phyloP scores from a whole-genome alignment of 2,797 vertebrate species.

The Rhodeus uyekii region DNA sequence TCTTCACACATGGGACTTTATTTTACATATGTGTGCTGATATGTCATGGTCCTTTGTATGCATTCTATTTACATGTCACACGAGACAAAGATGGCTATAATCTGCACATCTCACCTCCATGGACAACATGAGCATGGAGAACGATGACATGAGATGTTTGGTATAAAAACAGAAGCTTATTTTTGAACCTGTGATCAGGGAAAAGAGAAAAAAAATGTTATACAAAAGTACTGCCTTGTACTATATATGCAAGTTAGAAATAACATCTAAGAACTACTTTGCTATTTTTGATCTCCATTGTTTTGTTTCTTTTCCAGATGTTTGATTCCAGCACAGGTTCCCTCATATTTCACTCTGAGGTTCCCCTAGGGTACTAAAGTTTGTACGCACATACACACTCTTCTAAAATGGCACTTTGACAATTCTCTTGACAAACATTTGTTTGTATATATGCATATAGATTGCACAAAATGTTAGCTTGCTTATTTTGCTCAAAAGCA shows the following conservation, averaged over 20 bases:
- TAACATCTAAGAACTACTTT: not conserved
- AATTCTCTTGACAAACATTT: not conserved
- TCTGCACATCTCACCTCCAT: constrained; percentile 21
- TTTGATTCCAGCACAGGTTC: not conserved
- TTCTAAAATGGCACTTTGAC: not conserved
- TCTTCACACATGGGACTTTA: constrained; percentile 26
- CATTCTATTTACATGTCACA: constrained; percentile 38
- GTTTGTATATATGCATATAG: no score
- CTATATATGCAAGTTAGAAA: constrained; percentile 10
- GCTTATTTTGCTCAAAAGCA: not conserved
- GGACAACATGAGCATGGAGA: not conserved
- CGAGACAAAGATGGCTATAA: constrained; percentile 45
- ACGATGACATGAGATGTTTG: constrained; percentile 38
- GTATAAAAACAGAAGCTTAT: constrained; percentile 40
- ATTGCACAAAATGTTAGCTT: no score
- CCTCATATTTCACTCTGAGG: not conserved
- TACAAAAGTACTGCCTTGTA: not conserved
- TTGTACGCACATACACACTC: not conserved
- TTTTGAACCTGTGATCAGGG: constrained; percentile 37
- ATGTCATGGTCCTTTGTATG: constrained; percentile 53
- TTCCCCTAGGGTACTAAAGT: not conserved
- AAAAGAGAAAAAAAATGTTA: constrained; percentile 26
- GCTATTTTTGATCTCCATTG: not conserved
- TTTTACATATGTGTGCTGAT: constrained; percentile 29
- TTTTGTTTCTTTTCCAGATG: not conserved